Base-by-base conservation (phyloP, 2,797 vertebrate genomes). In the Halcyon badia region DNA sequence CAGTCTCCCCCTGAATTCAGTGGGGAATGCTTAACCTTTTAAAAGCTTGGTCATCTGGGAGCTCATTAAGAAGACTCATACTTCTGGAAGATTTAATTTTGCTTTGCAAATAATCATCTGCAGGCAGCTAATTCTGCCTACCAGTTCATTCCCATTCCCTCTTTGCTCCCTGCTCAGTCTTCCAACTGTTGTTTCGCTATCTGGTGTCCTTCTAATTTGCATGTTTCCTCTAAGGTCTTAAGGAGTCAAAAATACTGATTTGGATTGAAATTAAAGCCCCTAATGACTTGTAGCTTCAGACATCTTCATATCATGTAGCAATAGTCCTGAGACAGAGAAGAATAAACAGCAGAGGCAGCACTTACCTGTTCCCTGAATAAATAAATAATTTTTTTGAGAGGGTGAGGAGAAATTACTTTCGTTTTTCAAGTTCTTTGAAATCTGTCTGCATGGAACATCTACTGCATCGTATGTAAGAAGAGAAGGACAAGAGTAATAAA, bases 401-500 rank as follows among this genome's bases (percentile, higher is more conserved):
- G 2, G 13, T 31, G 33, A 83, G 49, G 69, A 78, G 61, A 81
- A 76, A 33, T 75, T 70, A 37, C 42, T 82, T 77, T 79, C 93
- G 58, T 68, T 94, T 87, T 81, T 66, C 42, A 70, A 70, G 51
- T 87, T 60, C 56, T 76, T 86, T 90, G 77, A 60, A 95, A 73
- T 90, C 60, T 58, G 58, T 58, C 85, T 90, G 68, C 14, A 10
- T 82, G 80, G 81, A 95, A 88, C 88, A 87, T 84, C 77, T 95
- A 73, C 91, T 91, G 37, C 33, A 62, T 97, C 44, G 15, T 84
- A 66, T 66, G 77, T 79, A 89, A 95, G 92, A 83, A 85, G 90
- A 94, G 93, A 91, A 91, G 77, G 80, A 88, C 94, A 93, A 94
- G 80, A 82, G 88, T 93, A 95, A 94, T 96, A 96, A 94, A 96